These are phyloP conservation scores for Cremastobaeus sp. DNA, from an alignment of 2,888 invertebrate genomes.

Conservation along the genomic window DNA sequence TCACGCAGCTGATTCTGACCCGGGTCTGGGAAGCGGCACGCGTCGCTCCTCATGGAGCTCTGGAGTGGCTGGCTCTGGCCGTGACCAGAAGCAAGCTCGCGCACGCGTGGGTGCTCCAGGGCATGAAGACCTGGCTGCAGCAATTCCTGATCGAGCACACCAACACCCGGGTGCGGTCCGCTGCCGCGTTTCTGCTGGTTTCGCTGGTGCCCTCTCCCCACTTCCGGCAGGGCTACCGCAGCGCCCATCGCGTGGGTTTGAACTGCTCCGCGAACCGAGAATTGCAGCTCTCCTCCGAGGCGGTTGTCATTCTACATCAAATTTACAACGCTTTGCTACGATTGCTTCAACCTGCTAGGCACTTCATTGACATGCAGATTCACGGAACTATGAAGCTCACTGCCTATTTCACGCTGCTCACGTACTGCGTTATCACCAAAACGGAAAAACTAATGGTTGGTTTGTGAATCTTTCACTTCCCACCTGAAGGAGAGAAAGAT, in stretches of 20 bases:
- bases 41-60: slow-evolving; percentile 92
- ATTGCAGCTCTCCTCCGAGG: slow-evolving; percentile 79
- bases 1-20: slow-evolving; percentile 92
- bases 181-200: slow-evolving; percentile 92
- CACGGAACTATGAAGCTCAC: slow-evolving; percentile 95
- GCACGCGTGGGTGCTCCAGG: slow-evolving; percentile 94
- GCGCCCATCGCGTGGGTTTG: slow-evolving; percentile 81
- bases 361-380: slow-evolving; percentile 90
- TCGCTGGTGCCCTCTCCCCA: slow-evolving; percentile 94
- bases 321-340: slow-evolving; percentile 87
- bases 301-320: slow-evolving; percentile 81
- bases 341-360: slow-evolving; percentile 89
- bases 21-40: slow-evolving; percentile 94
- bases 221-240: slow-evolving; percentile 91
- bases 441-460: slow-evolving; percentile 96
- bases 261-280: slow-evolving; percentile 79
- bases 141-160: slow-evolving; percentile 90
- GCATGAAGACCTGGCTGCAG: slow-evolving; percentile 95
- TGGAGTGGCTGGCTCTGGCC: slow-evolving; percentile 91
- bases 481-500: no score
- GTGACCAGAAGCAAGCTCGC: slow-evolving; percentile 93
- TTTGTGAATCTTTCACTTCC: slow-evolving; percentile 9
- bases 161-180: slow-evolving; percentile 92
- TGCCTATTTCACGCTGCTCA: slow-evolving; percentile 94
- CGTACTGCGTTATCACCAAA: slow-evolving; percentile 93